These are phyloP conservation scores for Osmerus eperlanus DNA, from an alignment of 2,113 vertebrate species.

Conservation along the genomic window DNA sequence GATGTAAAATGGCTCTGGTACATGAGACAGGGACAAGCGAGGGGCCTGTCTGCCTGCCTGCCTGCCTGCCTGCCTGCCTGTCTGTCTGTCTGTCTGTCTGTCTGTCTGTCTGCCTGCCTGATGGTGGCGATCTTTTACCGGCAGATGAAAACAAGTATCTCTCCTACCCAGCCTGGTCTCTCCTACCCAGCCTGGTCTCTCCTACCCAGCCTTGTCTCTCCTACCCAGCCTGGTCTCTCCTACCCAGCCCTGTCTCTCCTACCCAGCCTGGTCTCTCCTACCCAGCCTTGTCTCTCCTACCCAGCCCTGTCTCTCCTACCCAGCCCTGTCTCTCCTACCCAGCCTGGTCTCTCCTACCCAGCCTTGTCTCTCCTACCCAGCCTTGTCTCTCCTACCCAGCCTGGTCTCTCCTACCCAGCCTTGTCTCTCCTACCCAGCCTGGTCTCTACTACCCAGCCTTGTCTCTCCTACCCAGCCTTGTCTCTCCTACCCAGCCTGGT, in stretches of 20 bases:
- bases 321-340: no score
- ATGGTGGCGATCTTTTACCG: slow-evolving; percentile 30
- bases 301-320: neutral
- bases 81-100: no score
- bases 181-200: neutral
- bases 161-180: neutral
- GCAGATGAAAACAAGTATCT: slow-evolving; percentile 44
- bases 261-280: no score
- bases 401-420: no score
- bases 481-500: neutral
- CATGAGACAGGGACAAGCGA: neutral
- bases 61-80: no score
- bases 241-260: neutral
- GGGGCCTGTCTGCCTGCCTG: neutral
- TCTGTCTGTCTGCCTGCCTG: neutral
- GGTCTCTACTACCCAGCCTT: neutral
- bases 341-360: no score
- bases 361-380: no score
- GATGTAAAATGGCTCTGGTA: neutral
- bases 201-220: neutral
- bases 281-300: neutral
- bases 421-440: no score
- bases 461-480: neutral
- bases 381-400: no score
- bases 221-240: no score